Evolutionary conservation across 2,113 vertebrate genomes (phyloP).

Genomic region (Takifugu bimaculatus): DNA sequence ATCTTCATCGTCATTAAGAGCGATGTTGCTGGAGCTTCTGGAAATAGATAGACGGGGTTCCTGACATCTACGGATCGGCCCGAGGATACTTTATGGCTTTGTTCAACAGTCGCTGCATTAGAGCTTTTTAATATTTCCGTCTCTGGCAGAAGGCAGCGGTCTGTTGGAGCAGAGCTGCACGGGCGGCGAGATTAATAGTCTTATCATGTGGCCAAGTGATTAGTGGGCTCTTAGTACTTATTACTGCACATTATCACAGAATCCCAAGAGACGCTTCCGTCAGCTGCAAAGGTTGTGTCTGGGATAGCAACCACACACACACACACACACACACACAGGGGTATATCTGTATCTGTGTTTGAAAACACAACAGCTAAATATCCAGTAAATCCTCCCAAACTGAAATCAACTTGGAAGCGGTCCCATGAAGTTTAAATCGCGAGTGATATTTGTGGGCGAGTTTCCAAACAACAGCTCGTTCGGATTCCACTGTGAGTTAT

Average conservation of each 20-base stretch:
- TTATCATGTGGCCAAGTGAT: slow-evolving; percentile 76
- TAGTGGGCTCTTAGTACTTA: slow-evolving; percentile 79
- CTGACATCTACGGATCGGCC: slow-evolving; percentile 63
- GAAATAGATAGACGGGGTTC: slow-evolving; percentile 41
- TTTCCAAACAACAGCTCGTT: slow-evolving; percentile 17
- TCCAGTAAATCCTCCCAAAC: slow-evolving; percentile 58
- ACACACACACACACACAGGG: no score
- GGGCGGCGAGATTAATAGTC: slow-evolving; percentile 74
- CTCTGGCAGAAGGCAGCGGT: slow-evolving; percentile 56
- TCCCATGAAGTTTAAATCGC: slow-evolving; percentile 25
- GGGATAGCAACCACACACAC: slow-evolving; percentile 51
- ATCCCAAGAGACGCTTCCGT: slow-evolving; percentile 72
- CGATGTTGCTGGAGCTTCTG: slow-evolving; percentile 45
- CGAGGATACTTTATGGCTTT: slow-evolving; percentile 54
- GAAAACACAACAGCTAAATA: slow-evolving; percentile 54
- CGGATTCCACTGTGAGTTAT: background rate
- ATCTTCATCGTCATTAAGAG: slow-evolving; percentile 44
- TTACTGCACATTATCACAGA: slow-evolving; percentile 76
- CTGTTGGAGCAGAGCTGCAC: slow-evolving; percentile 52
- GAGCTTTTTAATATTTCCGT: slow-evolving; percentile 62
- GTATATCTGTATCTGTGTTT: no score
- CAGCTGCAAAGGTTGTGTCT: slow-evolving; percentile 65
- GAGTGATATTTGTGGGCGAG: background rate
- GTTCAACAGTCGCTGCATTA: slow-evolving; percentile 47
- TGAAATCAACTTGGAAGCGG: slow-evolving; percentile 54